Base-by-base conservation (phyloP, 2,113 vertebrate species). In the Xyliphius kryptos region DNA sequence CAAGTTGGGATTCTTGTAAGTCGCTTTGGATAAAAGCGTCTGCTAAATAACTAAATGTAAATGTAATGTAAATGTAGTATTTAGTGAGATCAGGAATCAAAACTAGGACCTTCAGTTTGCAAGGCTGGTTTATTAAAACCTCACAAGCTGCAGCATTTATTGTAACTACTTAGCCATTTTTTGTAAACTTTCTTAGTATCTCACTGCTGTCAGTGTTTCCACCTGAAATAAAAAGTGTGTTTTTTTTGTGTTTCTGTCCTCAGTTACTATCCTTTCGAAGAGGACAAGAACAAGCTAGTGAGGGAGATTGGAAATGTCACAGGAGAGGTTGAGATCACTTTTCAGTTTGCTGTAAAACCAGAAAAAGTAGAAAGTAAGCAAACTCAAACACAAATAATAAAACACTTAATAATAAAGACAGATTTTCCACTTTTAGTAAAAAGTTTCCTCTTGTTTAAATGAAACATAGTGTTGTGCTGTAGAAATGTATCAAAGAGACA, bases 231-330 rank as follows among this genome's bases (percentile, higher is more conserved):
- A 46, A 32, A 32, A 32, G 26, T 9, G 19, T 2, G 1, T 52
- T 32, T 38, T 54, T 16, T 14, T 12, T 66, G 51, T 55, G 2
- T 50, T 20, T 22, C 37, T 26, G 63, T 26, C 49, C 54, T 2
- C 2, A 89, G 88, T 11, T 86, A 81, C 73, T 89, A 87, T 61
- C 80, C 85, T 1, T 82, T 74, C 36, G 81, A 86, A 37, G 79
- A 82, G 51, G 61, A 72, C 1, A 57, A 74, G 19, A 79, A 88
- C 66, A 77, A 71, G 15, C 60, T 88, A 52, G 71, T 86, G 21
- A 80, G 60, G 61, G 74, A 79, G 11, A 80, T 89, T 0, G 88
- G 88, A 2, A 88, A 88, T 3, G 83, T 85, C 17, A 87, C 82
- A 10, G 78, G 61, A 0, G 83, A 77, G 3, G 41, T 79, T 9